A percentile compares a stretch with the other conserved stretches of the same genome.
Conservation (phyloP, 2,113 vertebrate genomes). For the Pterophyllum scalare region DNA sequence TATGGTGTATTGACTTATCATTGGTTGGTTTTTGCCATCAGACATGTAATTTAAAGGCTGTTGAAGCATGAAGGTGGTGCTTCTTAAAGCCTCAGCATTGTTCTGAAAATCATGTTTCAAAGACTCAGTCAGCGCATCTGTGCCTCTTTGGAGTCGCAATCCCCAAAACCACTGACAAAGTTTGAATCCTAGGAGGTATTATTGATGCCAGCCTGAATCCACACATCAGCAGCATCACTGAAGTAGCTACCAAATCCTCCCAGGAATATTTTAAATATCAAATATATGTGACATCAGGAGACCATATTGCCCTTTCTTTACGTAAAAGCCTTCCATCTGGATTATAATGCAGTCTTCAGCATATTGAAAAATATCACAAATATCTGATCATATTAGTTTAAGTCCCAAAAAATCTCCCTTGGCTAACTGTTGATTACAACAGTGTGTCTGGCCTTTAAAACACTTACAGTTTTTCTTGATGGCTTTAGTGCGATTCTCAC, state of each 20-base stretch:
- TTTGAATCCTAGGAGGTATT: not conserved
- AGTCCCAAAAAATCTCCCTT: not conserved
- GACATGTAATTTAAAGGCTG: constrained; percentile 8
- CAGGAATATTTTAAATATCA: not conserved
- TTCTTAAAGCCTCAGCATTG: not conserved
- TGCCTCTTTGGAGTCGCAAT: not conserved
- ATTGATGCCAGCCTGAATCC: constrained; percentile 1
- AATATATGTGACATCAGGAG: not conserved
- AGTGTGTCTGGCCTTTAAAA: not conserved
- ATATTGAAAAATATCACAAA: not conserved
- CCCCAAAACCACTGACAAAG: not conserved
- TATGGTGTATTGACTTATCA: not conserved
- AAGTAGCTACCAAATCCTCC: constrained; percentile 1
- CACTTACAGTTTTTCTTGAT: too few relatives aligned
- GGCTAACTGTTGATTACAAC: not conserved
- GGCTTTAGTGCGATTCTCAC: too few relatives aligned
- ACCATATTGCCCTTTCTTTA: not conserved
- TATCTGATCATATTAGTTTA: not conserved
- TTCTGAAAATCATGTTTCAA: constrained; percentile 16
- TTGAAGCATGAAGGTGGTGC: constrained; percentile 11
- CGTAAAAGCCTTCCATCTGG: not conserved
- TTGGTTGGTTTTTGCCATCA: constrained; percentile 3
- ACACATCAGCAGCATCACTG: not conserved
- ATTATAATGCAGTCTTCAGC: not conserved
- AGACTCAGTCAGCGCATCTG: not conserved